phyloP scores from a whole-genome alignment of 2,888 invertebrate species.

The Gastrophysa polygoni region DNA sequence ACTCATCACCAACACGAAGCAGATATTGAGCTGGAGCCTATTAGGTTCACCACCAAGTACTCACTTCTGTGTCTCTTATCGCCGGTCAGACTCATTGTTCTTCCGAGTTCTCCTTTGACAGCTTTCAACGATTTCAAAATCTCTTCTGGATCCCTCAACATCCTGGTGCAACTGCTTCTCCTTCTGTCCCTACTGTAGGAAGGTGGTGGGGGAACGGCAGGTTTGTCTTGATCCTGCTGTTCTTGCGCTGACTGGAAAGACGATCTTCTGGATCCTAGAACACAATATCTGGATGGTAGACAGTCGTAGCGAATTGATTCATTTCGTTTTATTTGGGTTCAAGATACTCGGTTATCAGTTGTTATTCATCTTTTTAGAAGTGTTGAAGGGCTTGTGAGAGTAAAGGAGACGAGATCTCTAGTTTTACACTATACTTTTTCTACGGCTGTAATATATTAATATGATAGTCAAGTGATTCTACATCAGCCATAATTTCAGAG shows the following conservation, averaged over 20 bases:
- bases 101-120: conserved; percentile 80
- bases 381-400: too few relatives aligned
- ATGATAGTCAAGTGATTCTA: too few relatives aligned
- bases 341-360: too few relatives aligned
- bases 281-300: not conserved
- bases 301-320: too few relatives aligned
- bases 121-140: conserved; percentile 80
- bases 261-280: conserved; percentile 75
- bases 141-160: conserved; percentile 79
- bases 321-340: too few relatives aligned
- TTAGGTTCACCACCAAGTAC: conserved; percentile 29
- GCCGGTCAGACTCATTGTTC: conserved; percentile 80
- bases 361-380: too few relatives aligned
- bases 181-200: conserved; percentile 72
- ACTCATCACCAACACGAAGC: too few relatives aligned
- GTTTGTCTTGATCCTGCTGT: conserved; percentile 53
- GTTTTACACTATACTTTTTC: too few relatives aligned
- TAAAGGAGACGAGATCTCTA: too few relatives aligned
- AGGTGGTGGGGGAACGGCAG: conserved; percentile 62
- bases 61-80: conserved; percentile 65
- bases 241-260: conserved; percentile 75
- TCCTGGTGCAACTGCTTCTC: conserved; percentile 79
- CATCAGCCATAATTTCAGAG: too few relatives aligned
- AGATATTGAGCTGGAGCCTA: too few relatives aligned
- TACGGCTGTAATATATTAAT: too few relatives aligned